Percentiles rank a stretch among this genome's conserved stretches.
phyloP scores from a whole-genome alignment of 2,797 vertebrate species.

The Rhynchonycteris naso region DNA sequence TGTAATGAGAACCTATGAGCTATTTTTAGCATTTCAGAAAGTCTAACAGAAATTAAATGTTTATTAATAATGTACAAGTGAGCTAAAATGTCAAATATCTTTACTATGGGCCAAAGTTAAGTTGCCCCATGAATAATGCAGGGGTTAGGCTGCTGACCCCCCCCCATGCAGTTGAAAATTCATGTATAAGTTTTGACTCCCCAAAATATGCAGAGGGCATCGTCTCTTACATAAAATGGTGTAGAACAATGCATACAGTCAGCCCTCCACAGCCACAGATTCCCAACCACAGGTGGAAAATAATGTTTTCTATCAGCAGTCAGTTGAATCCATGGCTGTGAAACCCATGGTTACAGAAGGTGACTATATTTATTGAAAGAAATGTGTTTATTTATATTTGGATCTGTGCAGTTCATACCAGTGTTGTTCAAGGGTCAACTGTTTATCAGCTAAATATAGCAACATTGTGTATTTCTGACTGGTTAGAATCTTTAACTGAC shows the following conservation, averaged over 20 bases:
- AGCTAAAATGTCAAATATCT: neutral
- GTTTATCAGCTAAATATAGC: neutral
- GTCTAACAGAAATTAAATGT: slow-evolving; percentile 10
- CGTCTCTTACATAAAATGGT: neutral
- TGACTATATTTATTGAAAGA: neutral
- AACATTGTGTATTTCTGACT: slow-evolving; percentile 24
- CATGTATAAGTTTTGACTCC: neutral
- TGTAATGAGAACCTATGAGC: neutral
- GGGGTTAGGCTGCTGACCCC: neutral
- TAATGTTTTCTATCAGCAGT: neutral
- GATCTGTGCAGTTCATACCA: neutral
- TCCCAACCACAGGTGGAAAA: neutral
- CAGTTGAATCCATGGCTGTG: neutral
- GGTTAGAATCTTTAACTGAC: slow-evolving; percentile 25
- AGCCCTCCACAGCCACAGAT: neutral
- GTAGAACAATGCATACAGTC: neutral
- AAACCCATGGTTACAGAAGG: neutral
- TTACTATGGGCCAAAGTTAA: neutral
- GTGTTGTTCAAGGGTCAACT: neutral
- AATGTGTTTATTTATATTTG: neutral
- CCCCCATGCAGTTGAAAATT: neutral
- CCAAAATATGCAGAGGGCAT: neutral
- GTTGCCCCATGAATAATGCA: neutral
- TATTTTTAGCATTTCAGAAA: slow-evolving; percentile 19
- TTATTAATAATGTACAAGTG: neutral